Base-by-base conservation (phyloP, 1,140 invertebrate species). In the Mylabris phalerata region DNA sequence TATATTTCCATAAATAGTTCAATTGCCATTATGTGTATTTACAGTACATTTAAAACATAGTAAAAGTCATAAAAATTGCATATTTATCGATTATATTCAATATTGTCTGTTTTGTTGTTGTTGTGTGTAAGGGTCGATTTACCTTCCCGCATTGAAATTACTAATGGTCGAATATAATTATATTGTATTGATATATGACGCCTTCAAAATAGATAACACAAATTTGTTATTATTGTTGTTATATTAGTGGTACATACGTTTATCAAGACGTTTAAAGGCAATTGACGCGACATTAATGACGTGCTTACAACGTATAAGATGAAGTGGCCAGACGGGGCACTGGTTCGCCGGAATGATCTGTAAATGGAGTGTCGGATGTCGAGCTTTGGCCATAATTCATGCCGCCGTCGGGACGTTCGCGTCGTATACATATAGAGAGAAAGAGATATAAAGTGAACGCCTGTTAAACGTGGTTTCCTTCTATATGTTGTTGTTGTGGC, bases 281-380 rank as follows among this genome's bases (percentile, higher is more conserved):
- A 68, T 65, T 61, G 63, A 65, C 65, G 57, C 38, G 63, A 55
- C 62, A 66, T 67, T 69, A 71, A 71, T 64, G 64, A 66, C 60
- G 66, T 66, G 58, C 61, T 67, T 59, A 62, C 60, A 62, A 60
- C 45, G 59, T 56, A 74, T 73, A 80, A 80, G 78, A 80, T 79
- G 77, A 77, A 80, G 77, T 76, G 76, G 74, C 73, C 70, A 71
- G 68, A 72, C 67, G 75, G 77, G 41, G 77, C 64, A 67, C 67
- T 66, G 70, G 77, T 77, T 77, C 77, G 75, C 74, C 74, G 73
- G 75, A 78, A 80, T 79, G 76, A 77, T 80, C 77, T 78, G 78
- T 77, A 78, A 80, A 79, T 79, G 76, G 77, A 79, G 77, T 76
- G 73, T 71, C 72, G 73, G 71, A 69, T 68, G 68, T 72, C 71